Base-by-base conservation (phyloP, 1,140 invertebrate genomes). In the Heliconius himera region DNA sequence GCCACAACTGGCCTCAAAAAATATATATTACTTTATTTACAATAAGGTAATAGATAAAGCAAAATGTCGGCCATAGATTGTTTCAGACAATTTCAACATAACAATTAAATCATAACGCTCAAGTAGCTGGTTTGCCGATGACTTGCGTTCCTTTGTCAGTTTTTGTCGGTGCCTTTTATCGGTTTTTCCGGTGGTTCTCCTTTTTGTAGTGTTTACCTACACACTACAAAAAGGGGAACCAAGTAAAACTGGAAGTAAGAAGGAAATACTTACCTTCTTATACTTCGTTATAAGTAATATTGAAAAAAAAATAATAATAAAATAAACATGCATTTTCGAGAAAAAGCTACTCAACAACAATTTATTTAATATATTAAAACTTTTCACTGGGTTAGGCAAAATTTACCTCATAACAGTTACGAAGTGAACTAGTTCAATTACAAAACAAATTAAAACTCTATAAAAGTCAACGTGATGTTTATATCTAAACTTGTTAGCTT, bases 391-490 rank as follows among this genome's bases (percentile, higher is more conserved):
- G 22, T 36, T 26, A 54, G 16, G 41, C 70, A 77, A 54, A 56
- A 70, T 36, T 33, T 66, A 66, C 22, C 9, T 66, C 26, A 66
- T 66, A 66, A 66, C 70, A 51, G n/a, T 66, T 26, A 66, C 13
- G 13, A 66, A 66, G 49, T 8, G 8, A 76, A 81, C 41, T 66
- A 78, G 73, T 78, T 36, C 70, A 81, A 74, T 79, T 76, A 73
- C 49, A 49, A 79, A 82, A 77, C 71, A 79, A 80, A 82, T 82
- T 80, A 77, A 82, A 82, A 77, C 66, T 77, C 78, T 49, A 80
- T 80, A 79, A 82, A 80, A 80, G 78, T 77, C 81, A 82, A 74
- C 76, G 29, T 73, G 75, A 77, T 80, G 76, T 82, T 82, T 82
- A 80, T 82, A 80, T 75, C 73, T 77, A 70, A 80, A 82, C 78